Evolutionary conservation across 1,140 invertebrate genomes (phyloP), one percentile per base, ranked within the genome.

Genomic region (Pseudomyrmex pallidus): DNA sequence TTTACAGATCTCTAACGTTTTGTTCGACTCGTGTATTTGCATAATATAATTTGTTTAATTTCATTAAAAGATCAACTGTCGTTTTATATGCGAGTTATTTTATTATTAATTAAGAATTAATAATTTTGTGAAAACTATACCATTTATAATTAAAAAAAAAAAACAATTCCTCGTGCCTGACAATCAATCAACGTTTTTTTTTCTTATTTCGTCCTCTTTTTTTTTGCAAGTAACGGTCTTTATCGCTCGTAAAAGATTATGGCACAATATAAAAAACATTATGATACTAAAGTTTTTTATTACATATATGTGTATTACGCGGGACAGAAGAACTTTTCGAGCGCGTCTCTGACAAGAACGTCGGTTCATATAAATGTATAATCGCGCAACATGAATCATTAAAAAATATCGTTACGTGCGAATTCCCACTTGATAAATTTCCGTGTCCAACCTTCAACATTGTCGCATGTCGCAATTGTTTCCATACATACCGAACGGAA

Each of bases 391-490:
- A 50, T 78, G 76, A 78, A 78, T 78, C 76, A 78, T 78, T 44
- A 78, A 59, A 78, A 78, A 78, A 78, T 59, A 59, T 59, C 64
- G 52, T 78, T 68, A 78, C 63, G 44, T 70, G 52, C 76, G 76
- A 78, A 78, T 78, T 78, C 76, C 76, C 25, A 35, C 64, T 64
- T 64, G 76, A 78, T 78, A 52, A 78, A 57, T 78, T 78, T 64
- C 46, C 63, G 64, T 22, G 44, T 70, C 54, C 68, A 78, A 78
- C 76, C 76, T 70, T 78, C 64, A 35, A 64, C 44, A 59, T 59
- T 59, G 76, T 78, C 76, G 76, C 76, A 54, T 78, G 76, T 78
- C 76, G 57, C 76, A 57, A 78, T 78, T 78, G 76, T 78, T 78
- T 78, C 64, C 64, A 68, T 78, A 78, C 64, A 68, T 78, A 78